Evolutionary conservation across 1,140 invertebrate species (phyloP), one percentile per base, ranked within the genome.

Genomic region (Drosophila nigromelanica): DNA sequence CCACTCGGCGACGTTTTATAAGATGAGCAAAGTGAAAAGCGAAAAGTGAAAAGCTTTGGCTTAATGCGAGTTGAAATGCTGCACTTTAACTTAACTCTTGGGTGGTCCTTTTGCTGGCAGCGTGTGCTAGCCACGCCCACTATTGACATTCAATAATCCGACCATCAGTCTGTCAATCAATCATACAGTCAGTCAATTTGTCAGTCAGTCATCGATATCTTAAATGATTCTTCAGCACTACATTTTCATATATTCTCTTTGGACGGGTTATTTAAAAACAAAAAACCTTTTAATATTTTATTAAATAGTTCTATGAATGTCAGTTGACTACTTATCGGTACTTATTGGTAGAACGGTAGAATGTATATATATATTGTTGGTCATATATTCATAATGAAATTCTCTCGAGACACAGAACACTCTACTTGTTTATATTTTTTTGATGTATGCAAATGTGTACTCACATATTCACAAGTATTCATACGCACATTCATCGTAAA

Each of bases 21-120:
- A 69, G 80, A 56, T 51, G 62, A 43, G 73, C 74, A 71, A 86
- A 71, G 77, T 80, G 81, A 74, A 76, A 54, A 68, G 63, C 63
- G 70, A 60, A 54, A 54, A 40, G 56, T 40, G 64, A 54, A 55
- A 80, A 77, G 77, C 77, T 61, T 66, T 5, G 66, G 55, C 82
- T 76, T 87, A 86, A 86, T 81, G 78, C 73, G 66, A 86, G 78
- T 50, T 76, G 71, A 86, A 86, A 87, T 75, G 82, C 74, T 86
- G 62, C 74, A 66, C 61, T 67, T 63, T 54, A 48, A 51, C 69
- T 68, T 64, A 80, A 75, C 81, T 71, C 64, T 56, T 81, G 69
- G 52, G 59, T 63, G 74, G 63, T 27, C 11, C 39, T 6, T 4
- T 39, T 12, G 11, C 1, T 39, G 4, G 4, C 37, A 12, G 8